Percentiles rank a stretch among this genome's conserved stretches.
These are phyloP conservation scores for Leptopterna dolabrata DNA, from an alignment of 2,888 invertebrate species.

Conservation along the genomic window DNA sequence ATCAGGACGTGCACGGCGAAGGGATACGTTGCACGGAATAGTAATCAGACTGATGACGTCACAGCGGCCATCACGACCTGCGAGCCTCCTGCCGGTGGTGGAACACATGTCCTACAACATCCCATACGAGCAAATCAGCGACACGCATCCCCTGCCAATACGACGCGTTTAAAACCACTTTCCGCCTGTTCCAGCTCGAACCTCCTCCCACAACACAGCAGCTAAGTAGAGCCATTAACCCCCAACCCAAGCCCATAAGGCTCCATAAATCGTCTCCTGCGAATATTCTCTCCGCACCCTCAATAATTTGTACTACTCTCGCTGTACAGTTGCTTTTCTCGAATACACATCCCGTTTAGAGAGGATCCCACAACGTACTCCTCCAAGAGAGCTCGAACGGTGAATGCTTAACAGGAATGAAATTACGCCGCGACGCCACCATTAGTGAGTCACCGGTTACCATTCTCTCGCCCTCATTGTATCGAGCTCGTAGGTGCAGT, in stretches of 20 bases:
- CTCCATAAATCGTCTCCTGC: slow-evolving; percentile 38
- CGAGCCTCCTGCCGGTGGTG: neutral
- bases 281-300: slow-evolving; percentile 18
- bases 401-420: neutral
- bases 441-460: neutral
- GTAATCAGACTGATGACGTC: slow-evolving; percentile 23
- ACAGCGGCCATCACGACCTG: neutral
- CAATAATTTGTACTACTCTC: slow-evolving; percentile 11
- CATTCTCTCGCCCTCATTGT: neutral
- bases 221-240: slow-evolving; percentile 29
- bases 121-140: neutral
- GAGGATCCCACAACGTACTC: neutral
- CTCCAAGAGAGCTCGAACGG: neutral
- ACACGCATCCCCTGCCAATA: neutral
- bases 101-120: slow-evolving; percentile 1
- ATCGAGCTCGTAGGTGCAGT: neutral
- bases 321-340: slow-evolving; percentile 4
- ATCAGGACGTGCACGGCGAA: slow-evolving; percentile 9
- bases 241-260: slow-evolving; percentile 31
- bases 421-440: neutral
- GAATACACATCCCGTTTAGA: slow-evolving; percentile 7
- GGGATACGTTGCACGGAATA: neutral
- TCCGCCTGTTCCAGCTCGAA: neutral
- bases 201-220: neutral
- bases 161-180: neutral